Base-by-base conservation (phyloP, 1,140 invertebrate species). In the Lordiphosa clarofinis region DNA sequence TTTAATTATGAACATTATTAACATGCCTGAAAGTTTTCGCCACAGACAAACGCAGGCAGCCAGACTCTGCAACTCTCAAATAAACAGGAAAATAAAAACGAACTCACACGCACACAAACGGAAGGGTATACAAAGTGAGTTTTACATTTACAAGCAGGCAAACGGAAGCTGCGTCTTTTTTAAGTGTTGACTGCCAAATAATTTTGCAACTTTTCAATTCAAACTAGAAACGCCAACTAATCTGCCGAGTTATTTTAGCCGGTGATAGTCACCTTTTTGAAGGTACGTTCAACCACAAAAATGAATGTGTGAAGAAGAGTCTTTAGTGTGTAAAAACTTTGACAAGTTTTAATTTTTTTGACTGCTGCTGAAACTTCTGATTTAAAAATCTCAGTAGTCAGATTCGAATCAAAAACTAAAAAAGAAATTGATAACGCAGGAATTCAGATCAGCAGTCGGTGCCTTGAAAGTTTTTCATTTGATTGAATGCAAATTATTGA, bases 1-100 rank as follows among this genome's bases (percentile, higher is more conserved):
- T 82, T 81, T 81, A 81, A 81, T 81, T 81, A 81, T 82, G 75
- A 76, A 67, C 72, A 62, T 69, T 82, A 82, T 81, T 82, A 81
- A 81, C 75, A 81, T 82, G 56, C 61, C 61, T 57, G 76, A 58
- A 81, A 81, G 62, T 76, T 76, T 71, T 72, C 48, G 54, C 75
- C 76, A 33, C 71, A 71, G 56, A 68, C 75, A 59, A 64, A 50
- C 48, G 40, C 46, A 39, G 62, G 33, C 58, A 47, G 40, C 28
- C 19, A 15, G 35, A 42, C 21, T 8, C 28, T 31, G 73, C 72
- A 69, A 68, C 57, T 63, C 54, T 56, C 53, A 59, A 68, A 67
- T 50, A 46, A 68, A 64, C 72, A 55, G 12, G 12, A 64, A 60
- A 59, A 82, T 82, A 64, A 76, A 79, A 68, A 7, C 28, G 7